phyloP scores from a whole-genome alignment of 2,797 vertebrate species.

The Smutsia temminckii region DNA sequence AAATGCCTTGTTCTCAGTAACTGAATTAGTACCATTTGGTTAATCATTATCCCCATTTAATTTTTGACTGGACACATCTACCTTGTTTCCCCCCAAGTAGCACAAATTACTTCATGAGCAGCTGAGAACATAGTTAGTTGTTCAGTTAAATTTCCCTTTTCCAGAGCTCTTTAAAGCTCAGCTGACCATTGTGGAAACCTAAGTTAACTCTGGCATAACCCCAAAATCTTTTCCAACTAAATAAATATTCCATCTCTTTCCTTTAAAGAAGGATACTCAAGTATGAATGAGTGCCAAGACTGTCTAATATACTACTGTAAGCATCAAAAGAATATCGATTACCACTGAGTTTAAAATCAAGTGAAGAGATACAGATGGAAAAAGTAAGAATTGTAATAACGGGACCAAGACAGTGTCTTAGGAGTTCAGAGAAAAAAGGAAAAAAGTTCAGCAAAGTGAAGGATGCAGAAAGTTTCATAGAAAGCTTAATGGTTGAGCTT shows the following conservation, averaged over 20 bases:
- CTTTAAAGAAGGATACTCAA: background rate
- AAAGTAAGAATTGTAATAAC: background rate
- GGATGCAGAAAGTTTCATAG: background rate
- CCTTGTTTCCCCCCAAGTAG: background rate
- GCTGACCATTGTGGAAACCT: background rate
- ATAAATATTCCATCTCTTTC: background rate
- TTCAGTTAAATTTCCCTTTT: background rate
- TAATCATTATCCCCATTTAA: background rate
- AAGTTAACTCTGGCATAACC: background rate
- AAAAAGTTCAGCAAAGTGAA: background rate
- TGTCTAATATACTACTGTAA: background rate
- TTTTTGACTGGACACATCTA: background rate
- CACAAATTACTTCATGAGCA: background rate
- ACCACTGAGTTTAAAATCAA: background rate
- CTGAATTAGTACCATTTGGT: background rate
- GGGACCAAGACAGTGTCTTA: background rate
- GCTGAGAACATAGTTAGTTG: background rate
- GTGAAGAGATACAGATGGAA: background rate
- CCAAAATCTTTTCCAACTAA: background rate
- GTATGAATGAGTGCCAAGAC: background rate
- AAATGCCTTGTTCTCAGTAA: background rate
- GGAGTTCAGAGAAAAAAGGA: background rate
- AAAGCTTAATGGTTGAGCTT: background rate
- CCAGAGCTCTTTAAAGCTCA: constrained; percentile 27
- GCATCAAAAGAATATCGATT: background rate